Conservation (phyloP, 2,113 vertebrate species). For the Tiliqua scincoides region DNA sequence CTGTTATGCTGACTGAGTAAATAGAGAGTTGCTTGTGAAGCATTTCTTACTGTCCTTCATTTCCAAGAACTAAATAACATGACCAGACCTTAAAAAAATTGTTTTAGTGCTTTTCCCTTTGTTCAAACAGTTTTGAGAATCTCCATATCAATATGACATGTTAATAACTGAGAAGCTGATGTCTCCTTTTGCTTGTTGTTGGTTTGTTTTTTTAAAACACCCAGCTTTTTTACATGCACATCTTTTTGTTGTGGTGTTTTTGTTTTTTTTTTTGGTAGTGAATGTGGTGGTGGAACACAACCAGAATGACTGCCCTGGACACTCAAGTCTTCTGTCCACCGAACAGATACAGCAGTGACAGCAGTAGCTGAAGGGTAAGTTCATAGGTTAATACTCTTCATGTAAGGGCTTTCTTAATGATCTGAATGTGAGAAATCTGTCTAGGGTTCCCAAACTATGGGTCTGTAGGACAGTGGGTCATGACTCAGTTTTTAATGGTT, state of each 20-base stretch:
- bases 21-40: background rate
- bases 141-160: background rate
- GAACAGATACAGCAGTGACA: slow-evolving; percentile 26
- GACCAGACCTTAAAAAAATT: background rate
- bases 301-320: slow-evolving; percentile 18
- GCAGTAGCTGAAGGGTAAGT: slow-evolving; percentile 24
- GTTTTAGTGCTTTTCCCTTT: too few species aligned
- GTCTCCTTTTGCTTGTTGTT: background rate
- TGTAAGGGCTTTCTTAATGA: background rate
- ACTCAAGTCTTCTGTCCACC: background rate
- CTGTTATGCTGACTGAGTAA: background rate
- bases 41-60: background rate
- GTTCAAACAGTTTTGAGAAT: background rate
- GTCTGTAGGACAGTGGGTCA: too few species aligned
- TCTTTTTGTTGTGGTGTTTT: background rate
- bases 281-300: background rate
- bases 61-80: background rate
- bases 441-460: too few species aligned
- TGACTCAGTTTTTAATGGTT: too few species aligned
- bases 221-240: background rate
- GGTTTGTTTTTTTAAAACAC: background rate
- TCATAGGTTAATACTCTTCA: background rate
- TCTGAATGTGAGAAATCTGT: background rate
- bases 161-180: background rate
- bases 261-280: background rate